Evolutionary conservation across 2,888 invertebrate species (phyloP).

Genomic region (Caenorhabditis becei): DNA sequence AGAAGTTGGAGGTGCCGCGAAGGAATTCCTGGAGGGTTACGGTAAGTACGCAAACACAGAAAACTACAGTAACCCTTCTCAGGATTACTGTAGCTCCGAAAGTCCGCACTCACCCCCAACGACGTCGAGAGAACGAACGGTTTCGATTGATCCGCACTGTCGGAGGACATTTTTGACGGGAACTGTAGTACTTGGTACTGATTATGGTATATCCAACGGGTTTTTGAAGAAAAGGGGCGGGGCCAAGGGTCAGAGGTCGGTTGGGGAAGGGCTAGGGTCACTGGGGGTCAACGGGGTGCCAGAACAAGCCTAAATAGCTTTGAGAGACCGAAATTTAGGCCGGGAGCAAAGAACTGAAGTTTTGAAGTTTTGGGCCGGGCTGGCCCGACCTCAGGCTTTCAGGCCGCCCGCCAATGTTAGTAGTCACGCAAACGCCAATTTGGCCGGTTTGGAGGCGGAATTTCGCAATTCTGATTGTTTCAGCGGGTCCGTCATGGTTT

Average conservation of each 20-base stretch:
- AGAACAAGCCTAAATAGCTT: too few relatives aligned
- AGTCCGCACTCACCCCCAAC: not conserved
- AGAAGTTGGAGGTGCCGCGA: not conserved
- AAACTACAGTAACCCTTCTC: not conserved
- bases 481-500: not conserved
- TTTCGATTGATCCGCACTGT: not conserved
- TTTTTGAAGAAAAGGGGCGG: too few relatives aligned
- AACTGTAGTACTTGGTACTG: too few relatives aligned
- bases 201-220: too few relatives aligned
- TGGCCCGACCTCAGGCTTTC: too few relatives aligned
- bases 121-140: not conserved
- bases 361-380: too few relatives aligned
- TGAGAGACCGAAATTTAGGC: too few relatives aligned
- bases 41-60: not conserved
- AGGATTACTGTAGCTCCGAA: not conserved
- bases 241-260: too few relatives aligned
- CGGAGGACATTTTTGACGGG: not conserved
- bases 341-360: too few relatives aligned
- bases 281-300: too few relatives aligned
- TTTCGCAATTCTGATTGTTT: not conserved
- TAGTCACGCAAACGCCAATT: conserved; percentile 1
- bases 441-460: not conserved
- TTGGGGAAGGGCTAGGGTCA: too few relatives aligned
- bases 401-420: not conserved
- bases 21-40: conserved; percentile 2